Percentiles rank a stretch among this genome's conserved stretches.
Evolutionary conservation across 2,797 vertebrate species (phyloP).

Genomic region (Meriones psammophilus): DNA sequence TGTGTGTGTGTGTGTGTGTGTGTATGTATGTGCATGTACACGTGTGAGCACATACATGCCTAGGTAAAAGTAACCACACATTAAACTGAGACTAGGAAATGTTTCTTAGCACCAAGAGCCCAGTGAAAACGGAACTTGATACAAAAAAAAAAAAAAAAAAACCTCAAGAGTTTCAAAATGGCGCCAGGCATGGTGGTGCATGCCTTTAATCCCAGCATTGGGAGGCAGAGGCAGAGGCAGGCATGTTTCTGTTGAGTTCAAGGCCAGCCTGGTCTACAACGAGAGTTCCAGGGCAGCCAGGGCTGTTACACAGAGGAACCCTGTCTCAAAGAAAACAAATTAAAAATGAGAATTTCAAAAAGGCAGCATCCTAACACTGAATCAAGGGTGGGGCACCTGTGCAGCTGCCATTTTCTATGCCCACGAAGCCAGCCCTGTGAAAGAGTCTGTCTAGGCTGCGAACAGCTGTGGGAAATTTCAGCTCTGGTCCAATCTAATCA

Average conservation of each 20-base stretch:
- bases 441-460: not conserved
- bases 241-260: too few species aligned
- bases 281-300: too few species aligned
- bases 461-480: not conserved
- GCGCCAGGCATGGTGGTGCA: not conserved
- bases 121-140: not conserved
- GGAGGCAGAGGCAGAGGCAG: too few species aligned
- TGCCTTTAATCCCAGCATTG: too few species aligned
- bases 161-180: not conserved
- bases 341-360: not conserved
- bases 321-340: too few species aligned
- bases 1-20: not conserved
- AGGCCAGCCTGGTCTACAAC: too few species aligned
- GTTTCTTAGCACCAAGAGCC: not conserved
- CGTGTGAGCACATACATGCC: not conserved
- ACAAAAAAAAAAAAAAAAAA: not conserved
- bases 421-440: not conserved
- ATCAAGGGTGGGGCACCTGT: not conserved
- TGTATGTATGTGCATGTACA: not conserved
- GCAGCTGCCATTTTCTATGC: too few species aligned
- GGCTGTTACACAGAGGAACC: too few species aligned
- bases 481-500: not conserved
- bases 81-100: not conserved
- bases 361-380: not conserved
- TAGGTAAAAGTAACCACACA: constrained; percentile 7